phyloP scores from a whole-genome alignment of 2,797 vertebrate genomes.

The Melanotaenia trifasciata region DNA sequence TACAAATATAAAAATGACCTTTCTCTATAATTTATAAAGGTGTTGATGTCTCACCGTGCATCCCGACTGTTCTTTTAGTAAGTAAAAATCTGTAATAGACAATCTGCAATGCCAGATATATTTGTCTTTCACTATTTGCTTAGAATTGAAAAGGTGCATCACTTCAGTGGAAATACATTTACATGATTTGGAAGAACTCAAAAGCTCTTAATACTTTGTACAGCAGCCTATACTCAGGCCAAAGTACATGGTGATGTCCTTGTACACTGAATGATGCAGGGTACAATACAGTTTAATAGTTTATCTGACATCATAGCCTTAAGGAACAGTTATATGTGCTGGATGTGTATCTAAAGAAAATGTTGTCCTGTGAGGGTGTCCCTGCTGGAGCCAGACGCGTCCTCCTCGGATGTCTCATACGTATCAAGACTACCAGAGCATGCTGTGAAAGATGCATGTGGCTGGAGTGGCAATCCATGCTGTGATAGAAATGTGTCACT shows the following conservation, averaged over 20 bases:
- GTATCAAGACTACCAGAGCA: conserved; percentile 47
- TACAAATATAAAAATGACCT: conserved; percentile 8
- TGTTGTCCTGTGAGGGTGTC: conserved; percentile 22
- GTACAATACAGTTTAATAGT: conserved; percentile 63
- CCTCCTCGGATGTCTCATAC: conserved; percentile 30
- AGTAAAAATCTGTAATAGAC: background rate
- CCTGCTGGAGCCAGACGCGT: conserved; percentile 41
- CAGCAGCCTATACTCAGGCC: conserved; percentile 6
- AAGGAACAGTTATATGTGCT: conserved; percentile 9
- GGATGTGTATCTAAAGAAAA: conserved; percentile 26
- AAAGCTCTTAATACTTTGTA: background rate
- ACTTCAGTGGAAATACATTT: conserved; percentile 4
- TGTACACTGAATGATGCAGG: background rate
- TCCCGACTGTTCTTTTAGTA: background rate
- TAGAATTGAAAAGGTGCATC: background rate
- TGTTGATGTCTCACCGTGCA: conserved; percentile 14
- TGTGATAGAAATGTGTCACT: conserved; percentile 54
- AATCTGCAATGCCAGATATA: conserved; percentile 12
- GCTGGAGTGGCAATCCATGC: conserved; percentile 24
- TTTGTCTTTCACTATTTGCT: background rate
- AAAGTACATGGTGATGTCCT: conserved; percentile 9
- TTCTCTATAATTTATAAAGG: conserved; percentile 13
- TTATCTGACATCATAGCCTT: conserved; percentile 77
- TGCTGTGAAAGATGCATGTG: conserved; percentile 10
- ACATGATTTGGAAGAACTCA: background rate